Conservation (phyloP, 2,888 invertebrate genomes). For the Spisula solida region DNA sequence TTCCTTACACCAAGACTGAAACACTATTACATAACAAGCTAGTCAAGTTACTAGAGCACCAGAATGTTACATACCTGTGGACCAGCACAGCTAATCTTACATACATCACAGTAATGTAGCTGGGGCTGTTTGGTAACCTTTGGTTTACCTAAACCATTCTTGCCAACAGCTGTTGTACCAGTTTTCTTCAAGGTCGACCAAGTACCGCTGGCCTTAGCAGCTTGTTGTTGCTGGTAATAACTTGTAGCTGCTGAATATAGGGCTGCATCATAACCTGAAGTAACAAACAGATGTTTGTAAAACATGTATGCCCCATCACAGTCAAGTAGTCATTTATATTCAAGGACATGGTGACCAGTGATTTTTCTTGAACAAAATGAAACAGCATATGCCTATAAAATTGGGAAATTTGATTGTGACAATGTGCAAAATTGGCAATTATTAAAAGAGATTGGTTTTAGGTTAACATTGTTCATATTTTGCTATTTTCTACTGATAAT, state of each 20-base stretch:
- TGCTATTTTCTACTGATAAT: no score
- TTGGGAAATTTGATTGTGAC: no score
- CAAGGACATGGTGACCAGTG: no score
- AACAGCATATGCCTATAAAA: no score
- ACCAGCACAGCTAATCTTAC: slow-evolving; percentile 99
- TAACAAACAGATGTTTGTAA: not conserved
- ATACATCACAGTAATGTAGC: slow-evolving; percentile 99
- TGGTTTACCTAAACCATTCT: slow-evolving; percentile 72
- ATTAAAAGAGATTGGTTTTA: no score
- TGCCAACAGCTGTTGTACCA: slow-evolving; percentile 72
- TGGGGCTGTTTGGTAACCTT: slow-evolving; percentile 85
- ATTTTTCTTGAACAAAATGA: no score
- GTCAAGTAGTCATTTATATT: no score
- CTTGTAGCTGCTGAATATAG: slow-evolving; percentile 98
- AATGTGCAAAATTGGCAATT: no score
- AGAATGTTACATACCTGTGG: slow-evolving; percentile 92
- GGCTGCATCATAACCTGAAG: slow-evolving; percentile 95
- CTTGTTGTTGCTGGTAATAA: slow-evolving; percentile 96
- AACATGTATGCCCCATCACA: not conserved
- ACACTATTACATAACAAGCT: no score
- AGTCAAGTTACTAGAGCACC: no score
- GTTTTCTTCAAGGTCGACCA: slow-evolving; percentile 89
- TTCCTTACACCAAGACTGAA: no score
- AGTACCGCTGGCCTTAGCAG: slow-evolving; percentile 86
- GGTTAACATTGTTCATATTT: no score